These are phyloP conservation scores for Nomada hirtipes DNA, from an alignment of 2,888 invertebrate species.

Conservation along the genomic window DNA sequence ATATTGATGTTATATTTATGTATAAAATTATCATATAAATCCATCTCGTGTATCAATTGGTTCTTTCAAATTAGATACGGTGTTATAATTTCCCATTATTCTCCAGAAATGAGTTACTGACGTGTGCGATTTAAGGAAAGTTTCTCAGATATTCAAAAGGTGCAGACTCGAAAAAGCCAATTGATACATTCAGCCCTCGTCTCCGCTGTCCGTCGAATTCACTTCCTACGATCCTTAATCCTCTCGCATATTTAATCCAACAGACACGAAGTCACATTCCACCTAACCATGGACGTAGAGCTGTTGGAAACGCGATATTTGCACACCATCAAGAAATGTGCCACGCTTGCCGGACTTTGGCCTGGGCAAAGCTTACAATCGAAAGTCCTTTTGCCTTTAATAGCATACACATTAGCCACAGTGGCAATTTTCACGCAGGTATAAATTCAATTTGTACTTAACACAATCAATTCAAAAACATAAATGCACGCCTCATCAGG, in stretches of 20 bases:
- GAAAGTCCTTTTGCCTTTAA: not conserved
- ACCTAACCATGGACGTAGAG: not conserved
- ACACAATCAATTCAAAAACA: too few species aligned
- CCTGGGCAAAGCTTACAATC: not conserved
- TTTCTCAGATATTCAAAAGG: too few species aligned
- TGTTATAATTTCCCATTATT: too few species aligned
- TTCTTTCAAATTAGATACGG: too few species aligned
- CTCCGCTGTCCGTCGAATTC: not conserved
- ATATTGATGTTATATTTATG: too few species aligned
- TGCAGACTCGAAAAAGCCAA: too few species aligned
- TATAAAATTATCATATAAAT: too few species aligned
- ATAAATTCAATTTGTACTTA: not conserved
- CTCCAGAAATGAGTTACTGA: too few species aligned
- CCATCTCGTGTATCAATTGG: too few species aligned
- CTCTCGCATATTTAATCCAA: not conserved
- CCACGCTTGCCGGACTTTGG: conserved; percentile 1
- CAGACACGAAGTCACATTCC: not conserved
- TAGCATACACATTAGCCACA: not conserved
- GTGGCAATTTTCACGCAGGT: not conserved
- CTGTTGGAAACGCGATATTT: not conserved
- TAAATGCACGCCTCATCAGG: too few species aligned
- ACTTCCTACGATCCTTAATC: not conserved
- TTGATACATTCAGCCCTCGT: too few species aligned
- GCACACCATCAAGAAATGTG: not conserved
- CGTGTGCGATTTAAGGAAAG: too few species aligned